Base-by-base conservation (phyloP, 2,797 vertebrate species). In the Scolopax rusticola region DNA sequence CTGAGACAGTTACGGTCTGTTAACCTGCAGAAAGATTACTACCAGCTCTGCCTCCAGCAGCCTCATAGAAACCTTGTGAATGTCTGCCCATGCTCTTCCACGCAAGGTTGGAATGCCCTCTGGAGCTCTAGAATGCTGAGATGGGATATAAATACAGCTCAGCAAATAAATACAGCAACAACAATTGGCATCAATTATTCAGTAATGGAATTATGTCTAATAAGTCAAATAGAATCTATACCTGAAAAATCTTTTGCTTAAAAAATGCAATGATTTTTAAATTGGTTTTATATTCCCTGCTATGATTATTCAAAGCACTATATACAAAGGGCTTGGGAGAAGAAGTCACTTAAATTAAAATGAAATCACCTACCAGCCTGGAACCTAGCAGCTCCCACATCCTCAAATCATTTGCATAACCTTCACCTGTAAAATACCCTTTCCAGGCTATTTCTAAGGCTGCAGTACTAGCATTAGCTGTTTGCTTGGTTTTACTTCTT, bases 281-380 rank as follows among this genome's bases (percentile, higher is more conserved):
- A 94, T 93, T 91, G 75, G 60, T 68, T 96, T 95, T 93, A 54
- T 74, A 87, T 87, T 87, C 70, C 80, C 86, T 84, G 56, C 70
- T 76, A 92, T 23, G 47, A 89, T 82, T 93, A 84, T 67, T 92
- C 84, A 87, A 97, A 90, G 47, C 17, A 45, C 47, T 74, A n/a
- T 17, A 81, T 45, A 91, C 53, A 80, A 93, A 85, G 30, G 53
- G 16, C 50, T 87, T 68, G 50, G 69, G 53, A 83, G 94, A 89
- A 87, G 27, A 75, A 93, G 64, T 74, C 60, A 48, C 56, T 89
- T 85, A 80, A n/a, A 95, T 96, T 96, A 91, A 85, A 94, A 87
- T 65, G 68, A 94, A 95, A 93, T 77, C 61, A 79, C 87, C 81
- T 81, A 80, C 54, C 69, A 83, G 60, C 67, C 84, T 70, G 47